These are phyloP conservation scores for Acrobeloides nanus DNA, from an alignment of 2,888 invertebrate genomes.

Conservation along the genomic window DNA sequence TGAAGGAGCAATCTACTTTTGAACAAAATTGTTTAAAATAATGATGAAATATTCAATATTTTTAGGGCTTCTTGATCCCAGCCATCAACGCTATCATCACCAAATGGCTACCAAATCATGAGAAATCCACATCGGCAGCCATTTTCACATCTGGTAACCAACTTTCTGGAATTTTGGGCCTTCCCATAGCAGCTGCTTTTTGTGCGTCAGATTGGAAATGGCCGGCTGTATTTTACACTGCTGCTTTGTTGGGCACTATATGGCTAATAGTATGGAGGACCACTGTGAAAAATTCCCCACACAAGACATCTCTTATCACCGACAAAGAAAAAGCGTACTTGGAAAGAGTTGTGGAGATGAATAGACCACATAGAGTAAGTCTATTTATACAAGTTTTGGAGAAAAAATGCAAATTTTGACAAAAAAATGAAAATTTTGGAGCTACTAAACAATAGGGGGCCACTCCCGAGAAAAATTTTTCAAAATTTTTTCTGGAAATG, in stretches of 20 bases:
- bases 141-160: slow-evolving; percentile 40
- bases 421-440: too few species aligned
- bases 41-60: background rate
- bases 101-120: slow-evolving; percentile 40
- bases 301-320: too few species aligned
- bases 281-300: slow-evolving; percentile 6
- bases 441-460: too few species aligned
- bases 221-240: slow-evolving; percentile 37
- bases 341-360: too few species aligned
- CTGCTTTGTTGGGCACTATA: slow-evolving; percentile 28
- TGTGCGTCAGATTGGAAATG: slow-evolving; percentile 34
- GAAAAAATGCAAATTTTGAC: too few species aligned
- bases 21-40: background rate
- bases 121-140: slow-evolving; percentile 33
- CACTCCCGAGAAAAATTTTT: too few species aligned
- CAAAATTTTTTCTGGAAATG: too few species aligned
- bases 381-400: too few species aligned
- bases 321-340: too few species aligned
- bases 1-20: too few species aligned
- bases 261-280: background rate
- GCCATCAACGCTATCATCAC: slow-evolving; percentile 38
- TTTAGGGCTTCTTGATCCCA: slow-evolving; percentile 38
- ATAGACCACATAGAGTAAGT: too few species aligned
- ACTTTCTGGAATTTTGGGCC: slow-evolving; percentile 27
- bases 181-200: slow-evolving; percentile 34